Conservation (phyloP, 2,797 vertebrate genomes). For the Sebastes minor region DNA sequence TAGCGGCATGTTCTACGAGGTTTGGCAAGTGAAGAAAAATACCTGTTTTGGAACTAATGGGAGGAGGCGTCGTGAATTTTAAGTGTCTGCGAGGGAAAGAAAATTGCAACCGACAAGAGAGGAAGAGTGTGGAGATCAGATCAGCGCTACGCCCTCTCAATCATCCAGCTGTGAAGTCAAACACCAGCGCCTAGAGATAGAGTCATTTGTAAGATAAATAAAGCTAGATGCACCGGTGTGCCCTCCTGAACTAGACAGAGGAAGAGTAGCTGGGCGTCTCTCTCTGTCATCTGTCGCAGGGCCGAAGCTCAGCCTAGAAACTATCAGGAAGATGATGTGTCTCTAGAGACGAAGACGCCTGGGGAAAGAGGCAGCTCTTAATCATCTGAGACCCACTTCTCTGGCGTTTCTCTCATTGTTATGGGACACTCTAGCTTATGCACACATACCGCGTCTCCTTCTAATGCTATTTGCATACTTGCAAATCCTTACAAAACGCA, state of each 20-base stretch:
- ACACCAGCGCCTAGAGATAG: constrained; percentile 58
- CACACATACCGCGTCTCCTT: constrained; percentile 12
- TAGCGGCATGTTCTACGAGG: constrained; percentile 48
- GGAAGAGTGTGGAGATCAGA: constrained; percentile 51
- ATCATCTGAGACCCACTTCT: constrained; percentile 82
- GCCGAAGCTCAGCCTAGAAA: constrained; percentile 67
- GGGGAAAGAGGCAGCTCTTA: constrained; percentile 74
- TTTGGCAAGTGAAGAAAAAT: constrained; percentile 48
- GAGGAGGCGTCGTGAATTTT: constrained; percentile 56
- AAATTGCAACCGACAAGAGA: constrained; percentile 23
- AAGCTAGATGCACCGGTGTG: constrained; percentile 59
- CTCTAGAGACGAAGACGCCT: constrained; percentile 72
- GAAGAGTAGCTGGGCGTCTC: constrained; percentile 56
- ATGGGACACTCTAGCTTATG: constrained; percentile 20
- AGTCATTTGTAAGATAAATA: constrained; percentile 80
- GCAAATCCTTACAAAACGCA: constrained; percentile 69
- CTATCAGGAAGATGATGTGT: constrained; percentile 79
- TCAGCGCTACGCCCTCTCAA: constrained; percentile 58
- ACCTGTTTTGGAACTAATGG: constrained; percentile 64
- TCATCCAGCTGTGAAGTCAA: constrained; percentile 74
- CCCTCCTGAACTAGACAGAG: constrained; percentile 67
- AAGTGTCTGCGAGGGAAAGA: constrained; percentile 3
- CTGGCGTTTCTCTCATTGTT: constrained; percentile 61
- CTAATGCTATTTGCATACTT: constrained; percentile 76
- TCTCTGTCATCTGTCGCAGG: constrained; percentile 75